Base-by-base conservation (phyloP, 2,113 vertebrate genomes). In the Phoenicopterus ruber region DNA sequence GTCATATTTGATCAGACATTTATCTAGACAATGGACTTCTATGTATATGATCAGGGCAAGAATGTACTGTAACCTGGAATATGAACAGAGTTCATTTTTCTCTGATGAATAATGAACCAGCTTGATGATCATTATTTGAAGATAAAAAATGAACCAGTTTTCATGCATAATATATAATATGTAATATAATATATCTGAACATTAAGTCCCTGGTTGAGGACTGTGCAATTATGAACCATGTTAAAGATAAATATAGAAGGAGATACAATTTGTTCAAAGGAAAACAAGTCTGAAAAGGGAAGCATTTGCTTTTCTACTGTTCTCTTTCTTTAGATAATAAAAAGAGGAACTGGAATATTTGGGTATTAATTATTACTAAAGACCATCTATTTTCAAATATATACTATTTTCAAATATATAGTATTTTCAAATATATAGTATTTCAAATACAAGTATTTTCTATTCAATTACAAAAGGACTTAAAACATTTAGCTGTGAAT, bases 141-240 rank as follows among this genome's bases (percentile, higher is more conserved):
- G 91, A 90, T 95, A 95, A 97, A 96, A 97, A 96, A 97, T 96
- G 96, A 95, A 89, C 73, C 26, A 50, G 85, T 89, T 97, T 95
- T 95, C 97, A 97, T 97, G 90, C 91, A 96, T 96, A 94, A 97
- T 97, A 95, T 87, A 95, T 97, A 95, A 66, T 82, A 93, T 80
- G 50, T 93, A 93, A 93, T 95, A 86, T 86, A 91, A 95, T 94
- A 70, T 70, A 93, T 92, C 81, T 91, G 94, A 95, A 86, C 91
- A 82, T 94, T 91, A 97, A 73, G 73, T 90, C 62, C 25, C n/a
- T 66, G 81, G 46, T 73, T 89, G 66, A 73, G 46, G 29, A 88
- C 14, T 58, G 57, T 89, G 84, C 69, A 96, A 93, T 97, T 97
- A 96, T 47, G 40, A 95, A 85, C 76, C 66, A 13, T n/a, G 89